A percentile compares a stretch with the other conserved stretches of the same genome.
phyloP scores from a whole-genome alignment of 2,888 invertebrate genomes.

The Ophioninae sp. region DNA sequence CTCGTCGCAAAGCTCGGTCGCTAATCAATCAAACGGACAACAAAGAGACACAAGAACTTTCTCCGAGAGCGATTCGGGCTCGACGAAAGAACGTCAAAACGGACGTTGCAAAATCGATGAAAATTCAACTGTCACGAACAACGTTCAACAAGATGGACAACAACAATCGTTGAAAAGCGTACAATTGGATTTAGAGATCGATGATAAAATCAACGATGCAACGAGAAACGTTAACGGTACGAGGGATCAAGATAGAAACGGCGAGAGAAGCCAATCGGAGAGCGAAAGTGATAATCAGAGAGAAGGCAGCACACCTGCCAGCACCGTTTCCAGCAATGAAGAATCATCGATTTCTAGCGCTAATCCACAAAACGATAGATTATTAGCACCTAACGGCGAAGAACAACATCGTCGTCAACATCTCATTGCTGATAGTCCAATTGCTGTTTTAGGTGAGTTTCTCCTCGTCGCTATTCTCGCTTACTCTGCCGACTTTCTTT shows the following conservation, averaged over 20 bases:
- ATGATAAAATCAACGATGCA: constrained; percentile 60
- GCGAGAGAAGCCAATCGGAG: constrained; percentile 76
- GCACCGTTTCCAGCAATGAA: constrained; percentile 78
- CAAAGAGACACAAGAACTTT: constrained; percentile 72
- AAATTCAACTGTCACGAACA: constrained; percentile 72
- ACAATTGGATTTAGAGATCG: constrained; percentile 68
- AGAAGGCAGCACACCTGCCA: constrained; percentile 78
- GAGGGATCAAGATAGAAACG: constrained; percentile 68
- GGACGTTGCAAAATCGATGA: constrained; percentile 63
- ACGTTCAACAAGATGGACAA: constrained; percentile 63
- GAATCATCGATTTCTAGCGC: constrained; percentile 71
- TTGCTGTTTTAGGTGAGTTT: constrained; percentile 77
- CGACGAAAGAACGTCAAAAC: constrained; percentile 58
- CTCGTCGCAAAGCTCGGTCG: constrained; percentile 57
- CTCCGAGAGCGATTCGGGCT: constrained; percentile 53
- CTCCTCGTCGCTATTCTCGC: constrained; percentile 63
- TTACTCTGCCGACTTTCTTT: constrained; percentile 62
- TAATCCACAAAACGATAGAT: constrained; percentile 72
- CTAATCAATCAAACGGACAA: constrained; percentile 40
- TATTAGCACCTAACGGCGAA: constrained; percentile 69
- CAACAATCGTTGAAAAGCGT: constrained; percentile 59
- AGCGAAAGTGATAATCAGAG: constrained; percentile 76
- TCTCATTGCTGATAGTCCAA: constrained; percentile 70
- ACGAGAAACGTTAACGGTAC: constrained; percentile 56
- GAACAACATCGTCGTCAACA: constrained; percentile 48